phyloP scores from a whole-genome alignment of 2,797 vertebrate genomes.

The Gambelia wislizenii region DNA sequence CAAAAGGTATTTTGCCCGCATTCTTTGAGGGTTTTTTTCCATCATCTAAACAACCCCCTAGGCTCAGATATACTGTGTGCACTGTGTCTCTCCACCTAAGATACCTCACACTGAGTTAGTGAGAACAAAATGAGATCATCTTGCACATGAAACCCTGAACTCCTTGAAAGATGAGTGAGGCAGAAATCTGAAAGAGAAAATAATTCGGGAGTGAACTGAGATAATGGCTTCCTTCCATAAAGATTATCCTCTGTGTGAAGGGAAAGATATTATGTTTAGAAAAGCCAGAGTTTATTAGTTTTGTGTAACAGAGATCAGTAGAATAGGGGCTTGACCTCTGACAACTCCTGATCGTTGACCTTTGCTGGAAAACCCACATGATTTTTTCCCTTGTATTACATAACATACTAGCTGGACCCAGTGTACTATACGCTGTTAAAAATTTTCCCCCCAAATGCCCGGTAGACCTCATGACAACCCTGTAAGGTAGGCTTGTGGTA shows the following conservation, averaged over 20 bases:
- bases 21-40: too few relatives aligned
- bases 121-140: background rate
- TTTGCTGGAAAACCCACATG: background rate
- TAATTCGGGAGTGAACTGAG: background rate
- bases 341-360: background rate
- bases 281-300: background rate
- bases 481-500: too few relatives aligned
- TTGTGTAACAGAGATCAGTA: background rate
- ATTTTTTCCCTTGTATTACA: background rate
- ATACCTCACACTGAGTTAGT: background rate
- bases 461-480: too few relatives aligned
- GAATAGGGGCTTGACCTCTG: background rate
- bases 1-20: too few relatives aligned
- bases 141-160: background rate
- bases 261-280: background rate
- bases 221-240: background rate
- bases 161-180: background rate
- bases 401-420: too few relatives aligned
- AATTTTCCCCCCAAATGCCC: too few relatives aligned
- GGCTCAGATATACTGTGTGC: background rate
- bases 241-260: too few relatives aligned
- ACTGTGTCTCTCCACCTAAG: background rate
- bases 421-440: too few relatives aligned
- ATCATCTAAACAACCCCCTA: too few relatives aligned
- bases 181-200: background rate